Conservation (phyloP, 2,888 invertebrate genomes). For the Bombyx huttoni region DNA sequence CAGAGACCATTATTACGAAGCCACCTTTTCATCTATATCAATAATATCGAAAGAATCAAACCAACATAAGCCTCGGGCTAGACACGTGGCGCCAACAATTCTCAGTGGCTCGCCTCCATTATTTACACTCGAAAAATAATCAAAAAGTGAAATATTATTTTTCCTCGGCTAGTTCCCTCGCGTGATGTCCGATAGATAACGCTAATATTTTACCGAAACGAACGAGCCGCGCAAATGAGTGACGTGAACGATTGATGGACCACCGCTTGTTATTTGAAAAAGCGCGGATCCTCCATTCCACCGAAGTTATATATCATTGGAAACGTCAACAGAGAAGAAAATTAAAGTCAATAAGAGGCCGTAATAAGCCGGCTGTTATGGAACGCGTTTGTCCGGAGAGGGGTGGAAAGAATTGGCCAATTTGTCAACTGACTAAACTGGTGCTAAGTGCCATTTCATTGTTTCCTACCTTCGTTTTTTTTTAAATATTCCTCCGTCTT, state of each 20-base stretch:
- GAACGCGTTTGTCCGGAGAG: constrained; percentile 42
- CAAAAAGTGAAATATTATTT: constrained; percentile 59
- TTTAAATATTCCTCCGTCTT: constrained; percentile 13
- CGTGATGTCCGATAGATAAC: constrained; percentile 60
- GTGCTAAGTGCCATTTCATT: constrained; percentile 55
- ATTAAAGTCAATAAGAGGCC: constrained; percentile 66
- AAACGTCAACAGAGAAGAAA: constrained; percentile 68
- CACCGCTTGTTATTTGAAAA: constrained; percentile 67
- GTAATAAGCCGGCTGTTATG: constrained; percentile 58
- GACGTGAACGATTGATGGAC: constrained; percentile 61
- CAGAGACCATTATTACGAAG: not conserved
- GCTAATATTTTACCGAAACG: constrained; percentile 58
- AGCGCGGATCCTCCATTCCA: constrained; percentile 54
- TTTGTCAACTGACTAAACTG: constrained; percentile 50
- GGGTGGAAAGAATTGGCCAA: constrained; percentile 52
- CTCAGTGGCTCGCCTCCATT: constrained; percentile 41
- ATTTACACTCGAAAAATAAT: constrained; percentile 69
- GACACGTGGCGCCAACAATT: constrained; percentile 39
- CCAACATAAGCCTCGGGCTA: constrained; percentile 23
- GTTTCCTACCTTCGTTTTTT: constrained; percentile 39
- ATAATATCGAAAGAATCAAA: constrained; percentile 10
- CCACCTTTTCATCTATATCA: not conserved
- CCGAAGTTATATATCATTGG: constrained; percentile 61
- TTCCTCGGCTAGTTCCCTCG: constrained; percentile 48
- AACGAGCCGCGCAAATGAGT: constrained; percentile 59